Conservation (phyloP, 2,797 vertebrate species). For the Coregonus ussuriensis region DNA sequence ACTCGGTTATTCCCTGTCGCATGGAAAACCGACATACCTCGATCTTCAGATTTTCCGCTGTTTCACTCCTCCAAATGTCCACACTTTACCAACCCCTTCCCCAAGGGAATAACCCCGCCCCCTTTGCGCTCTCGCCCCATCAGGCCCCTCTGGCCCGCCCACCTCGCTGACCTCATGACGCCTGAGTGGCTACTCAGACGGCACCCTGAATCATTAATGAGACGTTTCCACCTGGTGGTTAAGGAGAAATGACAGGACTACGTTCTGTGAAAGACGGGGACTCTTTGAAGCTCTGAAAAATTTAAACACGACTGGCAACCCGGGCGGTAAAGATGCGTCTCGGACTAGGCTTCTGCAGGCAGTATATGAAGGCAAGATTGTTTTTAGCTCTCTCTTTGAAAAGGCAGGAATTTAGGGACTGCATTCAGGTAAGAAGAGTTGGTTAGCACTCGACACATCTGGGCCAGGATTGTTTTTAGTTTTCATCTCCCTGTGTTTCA, state of each 20-base stretch:
- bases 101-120: conserved; percentile 2
- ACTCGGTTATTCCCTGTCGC: background rate
- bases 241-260: conserved; percentile 59
- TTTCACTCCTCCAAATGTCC: conserved; percentile 4
- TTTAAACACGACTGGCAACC: conserved; percentile 47
- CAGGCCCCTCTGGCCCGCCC: conserved; percentile 41
- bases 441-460: background rate
- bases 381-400: conserved; percentile 49
- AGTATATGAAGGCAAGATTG: conserved; percentile 55
- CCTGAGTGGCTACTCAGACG: conserved; percentile 60
- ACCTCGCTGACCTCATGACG: conserved; percentile 25
- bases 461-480: background rate
- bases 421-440: conserved; percentile 54
- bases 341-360: conserved; percentile 58
- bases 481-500: conserved; percentile 1
- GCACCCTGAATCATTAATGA: conserved; percentile 75
- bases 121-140: conserved; percentile 12
- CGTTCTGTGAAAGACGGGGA: conserved; percentile 6
- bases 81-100: background rate
- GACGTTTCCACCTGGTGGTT: conserved; percentile 60
- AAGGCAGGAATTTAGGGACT: conserved; percentile 36
- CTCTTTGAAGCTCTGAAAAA: conserved; percentile 37
- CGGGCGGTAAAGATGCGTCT: conserved; percentile 66
- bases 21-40: background rate
- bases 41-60: background rate